Evolutionary conservation across 1,140 invertebrate species (phyloP), one percentile per base, ranked within the genome.

Genomic region (Parapsyche elsis): DNA sequence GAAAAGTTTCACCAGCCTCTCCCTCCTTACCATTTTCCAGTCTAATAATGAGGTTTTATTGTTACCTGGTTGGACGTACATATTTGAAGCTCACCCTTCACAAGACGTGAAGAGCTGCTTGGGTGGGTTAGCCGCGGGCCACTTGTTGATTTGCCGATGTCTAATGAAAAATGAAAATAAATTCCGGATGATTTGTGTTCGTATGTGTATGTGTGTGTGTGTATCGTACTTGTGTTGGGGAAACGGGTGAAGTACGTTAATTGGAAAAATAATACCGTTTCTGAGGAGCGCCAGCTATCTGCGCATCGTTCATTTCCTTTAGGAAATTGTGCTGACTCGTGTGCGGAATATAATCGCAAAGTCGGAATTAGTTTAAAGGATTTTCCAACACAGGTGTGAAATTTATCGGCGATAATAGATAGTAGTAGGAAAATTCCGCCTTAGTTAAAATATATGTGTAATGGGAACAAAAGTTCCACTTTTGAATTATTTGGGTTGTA

Each of bases 341-440:
- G 64, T 67, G 24, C 9, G 9, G 64, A 67, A 23, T 67, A 23
- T 67, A 67, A 67, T 67, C 64, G 64, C 64, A 67, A 24, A 67
- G 64, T 67, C 64, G 64, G 64, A 67, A 67, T 67, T 67, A 67
- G 64, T 67, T 67, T 67, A 67, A 67, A 67, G 64, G 64, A 67
- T 67, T 67, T 24, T 67, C 64, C 24, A 26, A 23, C 64, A 23
- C 64, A 26, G 24, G 64, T 67, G 64, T 67, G 64, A 67, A 67
- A 67, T 67, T 67, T 24, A 23, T 26, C 64, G 49, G 49, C 16
- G 14, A 19, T 61, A 38, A 61, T 30, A 30, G 64, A 67, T 26
- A 26, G 26, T 53, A 14, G 16, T 53, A 53, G 49, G 45, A 53
- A 53, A 53, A 53, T 53, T 38, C 7, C 7, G 30, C 30, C 30